These are phyloP conservation scores for Pteria penguin DNA, from an alignment of 2,888 invertebrate genomes.

Conservation along the genomic window DNA sequence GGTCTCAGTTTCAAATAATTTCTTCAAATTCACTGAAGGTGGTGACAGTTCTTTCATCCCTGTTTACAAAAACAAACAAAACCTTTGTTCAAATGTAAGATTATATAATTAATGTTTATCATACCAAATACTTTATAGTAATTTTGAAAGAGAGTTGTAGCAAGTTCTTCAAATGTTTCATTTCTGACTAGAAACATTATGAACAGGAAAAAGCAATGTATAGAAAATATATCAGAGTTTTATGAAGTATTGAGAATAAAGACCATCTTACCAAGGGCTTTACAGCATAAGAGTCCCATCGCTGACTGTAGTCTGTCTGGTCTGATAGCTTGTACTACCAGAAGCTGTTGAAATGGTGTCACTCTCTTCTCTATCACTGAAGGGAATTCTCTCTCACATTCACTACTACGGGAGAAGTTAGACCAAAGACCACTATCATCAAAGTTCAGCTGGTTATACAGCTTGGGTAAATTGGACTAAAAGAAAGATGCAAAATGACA, in stretches of 20 bases:
- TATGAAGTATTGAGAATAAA: no score
- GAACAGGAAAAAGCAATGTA: no score
- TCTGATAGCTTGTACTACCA: conserved; percentile 88
- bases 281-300: conserved; percentile 87
- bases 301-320: conserved; percentile 91
- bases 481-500: no score
- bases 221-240: no score
- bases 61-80: conserved; percentile 68
- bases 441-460: conserved; percentile 85
- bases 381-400: conserved; percentile 85
- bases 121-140: background rate
- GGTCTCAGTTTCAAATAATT: conserved; percentile 83
- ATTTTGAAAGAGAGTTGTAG: background rate
- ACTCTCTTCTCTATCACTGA: conserved; percentile 82
- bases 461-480: conserved; percentile 83
- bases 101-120: no score
- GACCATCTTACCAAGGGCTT: conserved; percentile 79
- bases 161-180: no score
- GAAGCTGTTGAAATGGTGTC: conserved; percentile 89
- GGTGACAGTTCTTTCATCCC: conserved; percentile 83
- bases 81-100: no score
- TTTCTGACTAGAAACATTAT: no score
- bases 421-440: conserved; percentile 86
- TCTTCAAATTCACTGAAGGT: conserved; percentile 83
- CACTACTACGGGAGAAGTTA: conserved; percentile 84